Conservation (phyloP, 2,888 invertebrate genomes). For the Trimorus sp. region DNA sequence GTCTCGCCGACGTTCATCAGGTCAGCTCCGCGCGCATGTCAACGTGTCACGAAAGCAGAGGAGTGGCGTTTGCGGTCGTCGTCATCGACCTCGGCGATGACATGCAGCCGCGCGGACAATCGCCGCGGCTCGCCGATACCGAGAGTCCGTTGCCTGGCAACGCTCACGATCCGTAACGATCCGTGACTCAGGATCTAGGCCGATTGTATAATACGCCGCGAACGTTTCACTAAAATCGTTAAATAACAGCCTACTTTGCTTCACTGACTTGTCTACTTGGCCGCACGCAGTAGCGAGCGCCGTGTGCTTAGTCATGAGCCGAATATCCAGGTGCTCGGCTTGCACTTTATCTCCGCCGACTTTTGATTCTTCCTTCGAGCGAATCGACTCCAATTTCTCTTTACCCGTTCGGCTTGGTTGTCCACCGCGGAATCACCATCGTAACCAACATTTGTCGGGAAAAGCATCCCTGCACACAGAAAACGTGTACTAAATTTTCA, state of each 20-base stretch:
- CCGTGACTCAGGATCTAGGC: slow-evolving; percentile 81
- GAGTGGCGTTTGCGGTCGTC: slow-evolving; percentile 69
- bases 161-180: slow-evolving; percentile 81
- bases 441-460: too few species aligned
- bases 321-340: slow-evolving; percentile 49
- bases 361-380: slow-evolving; percentile 41
- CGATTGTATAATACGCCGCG: slow-evolving; percentile 80
- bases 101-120: slow-evolving; percentile 55
- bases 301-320: slow-evolving; percentile 72
- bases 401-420: slow-evolving; percentile 20
- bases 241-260: slow-evolving; percentile 79
- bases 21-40: slow-evolving; percentile 46
- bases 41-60: slow-evolving; percentile 29
- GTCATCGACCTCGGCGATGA: slow-evolving; percentile 52
- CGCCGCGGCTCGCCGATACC: slow-evolving; percentile 40
- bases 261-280: slow-evolving; percentile 68
- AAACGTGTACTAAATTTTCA: too few species aligned
- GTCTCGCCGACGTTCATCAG: slow-evolving; percentile 5
- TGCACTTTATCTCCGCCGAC: slow-evolving; percentile 33
- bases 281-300: slow-evolving; percentile 65
- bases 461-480: too few species aligned
- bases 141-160: slow-evolving; percentile 70
- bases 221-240: slow-evolving; percentile 81
- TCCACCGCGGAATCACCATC: too few species aligned
- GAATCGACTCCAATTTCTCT: slow-evolving; percentile 44